A percentile compares a stretch with the other conserved stretches of the same genome.
phyloP scores from a whole-genome alignment of 1,140 invertebrate species.

The Tenebrio molitor region DNA sequence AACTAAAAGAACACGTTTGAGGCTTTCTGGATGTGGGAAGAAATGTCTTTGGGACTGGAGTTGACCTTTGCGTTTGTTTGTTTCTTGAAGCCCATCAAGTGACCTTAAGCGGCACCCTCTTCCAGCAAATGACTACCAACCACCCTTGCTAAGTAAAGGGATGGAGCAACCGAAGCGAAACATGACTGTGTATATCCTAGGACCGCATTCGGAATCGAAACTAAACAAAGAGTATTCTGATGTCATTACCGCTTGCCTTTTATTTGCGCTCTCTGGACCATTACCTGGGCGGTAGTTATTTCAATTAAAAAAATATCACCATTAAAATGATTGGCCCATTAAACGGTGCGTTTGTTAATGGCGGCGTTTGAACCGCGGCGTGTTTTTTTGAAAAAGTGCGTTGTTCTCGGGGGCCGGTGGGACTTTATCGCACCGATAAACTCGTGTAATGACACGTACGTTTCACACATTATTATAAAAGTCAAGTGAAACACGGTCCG shows the following conservation, averaged over 20 bases:
- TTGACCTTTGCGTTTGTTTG: neutral
- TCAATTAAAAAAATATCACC: slow-evolving; percentile 35
- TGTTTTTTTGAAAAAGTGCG: neutral
- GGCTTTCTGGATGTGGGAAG: no score
- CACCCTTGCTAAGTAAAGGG: neutral
- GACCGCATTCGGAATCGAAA: neutral
- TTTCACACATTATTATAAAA: slow-evolving; percentile 41
- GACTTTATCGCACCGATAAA: slow-evolving; percentile 18
- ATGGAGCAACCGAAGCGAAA: neutral
- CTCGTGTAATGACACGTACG: slow-evolving; percentile 19
- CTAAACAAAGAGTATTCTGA: neutral
- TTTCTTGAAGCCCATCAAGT: neutral
- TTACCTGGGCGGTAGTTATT: slow-evolving; percentile 16
- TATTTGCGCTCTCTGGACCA: slow-evolving; percentile 8
- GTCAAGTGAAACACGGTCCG: slow-evolving; percentile 31
- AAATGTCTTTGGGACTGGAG: no score
- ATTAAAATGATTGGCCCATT: slow-evolving; percentile 31
- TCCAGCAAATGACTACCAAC: neutral
- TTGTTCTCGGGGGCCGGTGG: slow-evolving; percentile 2
- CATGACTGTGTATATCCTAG: neutral
- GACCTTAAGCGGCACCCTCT: neutral
- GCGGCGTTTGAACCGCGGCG: neutral
- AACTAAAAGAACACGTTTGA: no score
- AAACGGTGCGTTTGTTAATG: neutral
- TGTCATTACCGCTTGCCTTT: slow-evolving; percentile 2